phyloP scores from a whole-genome alignment of 2,888 invertebrate species.

The Troides oblongomaculatus region DNA sequence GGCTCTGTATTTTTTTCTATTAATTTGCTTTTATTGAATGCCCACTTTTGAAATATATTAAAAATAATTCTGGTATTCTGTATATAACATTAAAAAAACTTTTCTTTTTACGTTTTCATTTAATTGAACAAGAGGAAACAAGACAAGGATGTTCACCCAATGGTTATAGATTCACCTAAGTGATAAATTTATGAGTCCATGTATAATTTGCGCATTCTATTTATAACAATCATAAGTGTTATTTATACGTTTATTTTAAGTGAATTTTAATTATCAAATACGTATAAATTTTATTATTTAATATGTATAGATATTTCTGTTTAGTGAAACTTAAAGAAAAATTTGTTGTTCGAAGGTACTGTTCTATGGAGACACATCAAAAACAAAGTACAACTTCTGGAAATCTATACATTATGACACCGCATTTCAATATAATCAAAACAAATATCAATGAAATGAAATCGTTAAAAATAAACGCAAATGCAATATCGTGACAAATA shows the following conservation, averaged over 20 bases:
- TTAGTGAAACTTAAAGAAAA: not conserved
- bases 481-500: conserved; percentile 49
- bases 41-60: too few species aligned
- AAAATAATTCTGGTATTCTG: too few species aligned
- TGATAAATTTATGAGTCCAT: not conserved
- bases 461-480: conserved; percentile 32
- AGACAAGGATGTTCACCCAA: too few species aligned
- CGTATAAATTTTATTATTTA: not conserved
- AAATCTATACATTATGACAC: conserved; percentile 16
- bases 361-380: conserved; percentile 6
- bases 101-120: too few species aligned
- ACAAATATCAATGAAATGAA: conserved; percentile 15
- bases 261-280: not conserved
- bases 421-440: not conserved
- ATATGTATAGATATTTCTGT: not conserved
- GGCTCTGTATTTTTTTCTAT: conserved; percentile 4
- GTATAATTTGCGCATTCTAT: not conserved
- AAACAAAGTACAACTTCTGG: not conserved
- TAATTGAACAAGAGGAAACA: too few species aligned
- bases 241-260: not conserved
- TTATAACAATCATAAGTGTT: not conserved
- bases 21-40: not conserved
- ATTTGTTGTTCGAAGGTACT: conserved; percentile 12
- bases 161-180: not conserved
- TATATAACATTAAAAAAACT: too few species aligned